phyloP scores from a whole-genome alignment of 2,797 vertebrate genomes.

The Aulostomus chinensis region DNA sequence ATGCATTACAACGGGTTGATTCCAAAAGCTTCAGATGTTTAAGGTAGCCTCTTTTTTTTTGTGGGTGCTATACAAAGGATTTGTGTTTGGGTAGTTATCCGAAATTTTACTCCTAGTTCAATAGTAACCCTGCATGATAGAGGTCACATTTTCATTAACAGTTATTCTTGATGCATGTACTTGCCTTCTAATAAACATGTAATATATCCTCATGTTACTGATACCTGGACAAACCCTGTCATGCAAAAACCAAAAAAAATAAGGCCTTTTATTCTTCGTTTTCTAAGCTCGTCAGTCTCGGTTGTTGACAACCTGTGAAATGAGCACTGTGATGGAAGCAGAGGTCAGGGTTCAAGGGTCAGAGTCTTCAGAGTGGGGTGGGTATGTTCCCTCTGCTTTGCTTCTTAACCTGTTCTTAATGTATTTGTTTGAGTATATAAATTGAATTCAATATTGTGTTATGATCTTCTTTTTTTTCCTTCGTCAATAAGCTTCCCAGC shows the following conservation, averaged over 20 bases:
- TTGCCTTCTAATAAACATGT: constrained; percentile 42
- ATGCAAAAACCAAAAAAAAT: constrained; percentile 23
- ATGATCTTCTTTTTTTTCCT: constrained; percentile 18
- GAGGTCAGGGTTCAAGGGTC: constrained; percentile 74
- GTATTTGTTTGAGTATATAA: constrained; percentile 46
- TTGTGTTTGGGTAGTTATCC: constrained; percentile 44
- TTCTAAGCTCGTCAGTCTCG: constrained; percentile 40
- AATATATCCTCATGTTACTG: constrained; percentile 31
- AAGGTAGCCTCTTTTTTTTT: constrained; percentile 43
- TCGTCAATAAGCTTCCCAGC: constrained; percentile 47
- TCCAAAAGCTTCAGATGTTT: constrained; percentile 54
- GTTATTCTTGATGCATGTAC: constrained; percentile 52
- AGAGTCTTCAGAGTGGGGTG: constrained; percentile 48
- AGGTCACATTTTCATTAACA: constrained; percentile 37
- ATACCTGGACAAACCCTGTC: constrained; percentile 32
- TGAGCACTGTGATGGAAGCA: constrained; percentile 48
- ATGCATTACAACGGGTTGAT: constrained; percentile 52
- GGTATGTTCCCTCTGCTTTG: constrained; percentile 50
- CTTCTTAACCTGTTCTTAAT: constrained; percentile 57
- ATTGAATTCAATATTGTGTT: constrained; percentile 46
- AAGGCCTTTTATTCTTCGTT: constrained; percentile 31
- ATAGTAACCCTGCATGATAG: constrained; percentile 66
- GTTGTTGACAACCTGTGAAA: constrained; percentile 69
- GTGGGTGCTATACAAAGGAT: constrained; percentile 57
- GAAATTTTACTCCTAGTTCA: constrained; percentile 42